phyloP scores from a whole-genome alignment of 2,113 vertebrate genomes.

The Sander vitreus region DNA sequence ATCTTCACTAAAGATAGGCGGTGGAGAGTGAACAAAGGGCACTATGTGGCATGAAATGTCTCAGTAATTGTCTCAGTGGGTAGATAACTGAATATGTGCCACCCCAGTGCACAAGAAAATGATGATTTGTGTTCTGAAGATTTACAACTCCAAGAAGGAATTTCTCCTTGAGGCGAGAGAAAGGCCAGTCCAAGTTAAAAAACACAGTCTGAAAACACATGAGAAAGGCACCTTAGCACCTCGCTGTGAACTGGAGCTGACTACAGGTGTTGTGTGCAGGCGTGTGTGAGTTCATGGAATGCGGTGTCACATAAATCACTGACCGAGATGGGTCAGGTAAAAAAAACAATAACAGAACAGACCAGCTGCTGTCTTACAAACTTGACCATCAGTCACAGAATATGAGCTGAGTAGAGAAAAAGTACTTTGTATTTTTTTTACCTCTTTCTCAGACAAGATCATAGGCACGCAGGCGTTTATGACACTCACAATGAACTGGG shows the following conservation, averaged over 20 bases:
- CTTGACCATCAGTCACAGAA: background rate
- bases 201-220: slow-evolving; percentile 59
- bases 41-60: slow-evolving; percentile 55
- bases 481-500: slow-evolving; percentile 15
- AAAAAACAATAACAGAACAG: slow-evolving; percentile 14
- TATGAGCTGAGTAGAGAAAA: slow-evolving; percentile 2
- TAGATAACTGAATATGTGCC: slow-evolving; percentile 3
- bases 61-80: slow-evolving; percentile 60
- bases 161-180: slow-evolving; percentile 75
- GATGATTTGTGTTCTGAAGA: slow-evolving; percentile 26
- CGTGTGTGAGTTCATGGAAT: slow-evolving; percentile 13
- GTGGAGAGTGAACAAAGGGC: slow-evolving; percentile 57
- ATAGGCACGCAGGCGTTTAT: slow-evolving; percentile 15
- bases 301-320: slow-evolving; percentile 63
- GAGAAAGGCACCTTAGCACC: slow-evolving; percentile 63
- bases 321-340: background rate
- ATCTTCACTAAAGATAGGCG: slow-evolving; percentile 5
- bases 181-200: slow-evolving; percentile 55
- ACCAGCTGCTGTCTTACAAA: slow-evolving; percentile 22
- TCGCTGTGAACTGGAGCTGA: slow-evolving; percentile 55
- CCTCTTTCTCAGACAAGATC: background rate
- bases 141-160: slow-evolving; percentile 69
- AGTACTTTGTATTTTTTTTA: slow-evolving; percentile 22
- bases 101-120: slow-evolving; percentile 11
- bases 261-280: slow-evolving; percentile 57